phyloP scores from a whole-genome alignment of 2,888 invertebrate species.

The Phalangium opilio region DNA sequence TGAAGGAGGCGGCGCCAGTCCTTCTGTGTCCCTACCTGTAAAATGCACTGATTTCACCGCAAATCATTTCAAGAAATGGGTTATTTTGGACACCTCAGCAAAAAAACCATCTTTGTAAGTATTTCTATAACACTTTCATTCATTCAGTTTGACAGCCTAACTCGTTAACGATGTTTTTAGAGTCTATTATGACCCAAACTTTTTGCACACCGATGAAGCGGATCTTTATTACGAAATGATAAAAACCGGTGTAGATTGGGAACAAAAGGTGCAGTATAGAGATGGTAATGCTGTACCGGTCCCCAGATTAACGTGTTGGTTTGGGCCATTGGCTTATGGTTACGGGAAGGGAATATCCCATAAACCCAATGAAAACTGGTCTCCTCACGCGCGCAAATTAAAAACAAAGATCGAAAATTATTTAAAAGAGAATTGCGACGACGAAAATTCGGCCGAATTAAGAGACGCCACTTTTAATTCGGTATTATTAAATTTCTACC shows the following conservation, averaged over 20 bases:
- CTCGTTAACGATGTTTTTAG: background rate
- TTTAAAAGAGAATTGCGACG: background rate
- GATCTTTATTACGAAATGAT: background rate
- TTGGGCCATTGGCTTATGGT: constrained; percentile 34
- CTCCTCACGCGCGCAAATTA: background rate
- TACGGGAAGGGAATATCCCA: constrained; percentile 20
- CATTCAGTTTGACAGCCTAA: too few relatives aligned
- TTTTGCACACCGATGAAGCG: constrained; percentile 4
- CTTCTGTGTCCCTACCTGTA: too few relatives aligned
- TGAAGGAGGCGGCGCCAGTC: too few relatives aligned
- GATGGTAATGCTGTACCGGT: constrained; percentile 23
- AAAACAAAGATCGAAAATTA: background rate
- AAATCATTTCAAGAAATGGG: too few relatives aligned
- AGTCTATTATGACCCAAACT: constrained; percentile 7
- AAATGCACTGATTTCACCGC: too few relatives aligned
- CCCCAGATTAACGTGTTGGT: constrained; percentile 36
- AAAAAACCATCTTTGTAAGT: too few relatives aligned
- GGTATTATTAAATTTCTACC: constrained; percentile 34
- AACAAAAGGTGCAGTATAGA: constrained; percentile 22
- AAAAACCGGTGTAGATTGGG: constrained; percentile 11
- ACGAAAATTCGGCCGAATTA: background rate
- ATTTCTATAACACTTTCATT: too few relatives aligned
- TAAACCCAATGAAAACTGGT: too few relatives aligned
- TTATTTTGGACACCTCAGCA: too few relatives aligned
- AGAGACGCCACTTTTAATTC: constrained; percentile 32